Percentiles rank a stretch among this genome's conserved stretches.
Evolutionary conservation across 92 coral and sea anemone genomes (phyloP).

Genomic region (Palythoa grandis): DNA sequence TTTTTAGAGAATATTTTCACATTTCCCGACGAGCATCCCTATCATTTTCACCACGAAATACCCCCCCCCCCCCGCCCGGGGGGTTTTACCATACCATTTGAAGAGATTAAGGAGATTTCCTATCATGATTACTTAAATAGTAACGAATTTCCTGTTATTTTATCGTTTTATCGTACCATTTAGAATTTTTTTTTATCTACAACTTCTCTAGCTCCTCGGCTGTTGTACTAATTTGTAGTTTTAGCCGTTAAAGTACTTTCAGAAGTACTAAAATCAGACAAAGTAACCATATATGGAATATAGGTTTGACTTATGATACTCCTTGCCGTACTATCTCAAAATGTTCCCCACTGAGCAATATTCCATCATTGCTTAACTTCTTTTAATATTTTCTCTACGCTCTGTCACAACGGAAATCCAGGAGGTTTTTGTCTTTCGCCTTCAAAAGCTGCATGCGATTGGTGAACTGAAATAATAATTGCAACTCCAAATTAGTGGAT

Average conservation of each 20-base stretch:
- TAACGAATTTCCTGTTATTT: no score
- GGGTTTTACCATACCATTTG: no score
- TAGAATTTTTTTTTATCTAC: not conserved
- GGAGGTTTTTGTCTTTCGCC: conserved; percentile 84
- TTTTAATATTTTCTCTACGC: not conserved
- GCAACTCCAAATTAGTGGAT: no score
- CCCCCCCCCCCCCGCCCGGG: no score
- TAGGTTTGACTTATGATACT: not conserved
- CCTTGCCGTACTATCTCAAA: not conserved
- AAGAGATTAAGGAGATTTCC: no score
- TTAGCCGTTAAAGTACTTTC: not conserved
- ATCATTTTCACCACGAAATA: no score
- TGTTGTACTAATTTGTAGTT: not conserved
- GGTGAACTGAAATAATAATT: conserved; percentile 67
- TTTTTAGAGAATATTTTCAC: no score
- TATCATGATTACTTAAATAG: no score
- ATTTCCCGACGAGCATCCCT: no score
- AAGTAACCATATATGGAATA: not conserved
- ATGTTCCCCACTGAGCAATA: not conserved
- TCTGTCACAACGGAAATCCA: conserved; percentile 76
- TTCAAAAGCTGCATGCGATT: conserved; percentile 97
- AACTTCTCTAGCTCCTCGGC: not conserved
- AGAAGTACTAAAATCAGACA: not conserved
- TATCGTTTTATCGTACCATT: not conserved
- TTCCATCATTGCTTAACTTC: not conserved